A percentile compares a stretch with the other conserved stretches of the same genome.
phyloP scores from a whole-genome alignment of 2,888 invertebrate genomes.

The Sminthurides aquaticus region DNA sequence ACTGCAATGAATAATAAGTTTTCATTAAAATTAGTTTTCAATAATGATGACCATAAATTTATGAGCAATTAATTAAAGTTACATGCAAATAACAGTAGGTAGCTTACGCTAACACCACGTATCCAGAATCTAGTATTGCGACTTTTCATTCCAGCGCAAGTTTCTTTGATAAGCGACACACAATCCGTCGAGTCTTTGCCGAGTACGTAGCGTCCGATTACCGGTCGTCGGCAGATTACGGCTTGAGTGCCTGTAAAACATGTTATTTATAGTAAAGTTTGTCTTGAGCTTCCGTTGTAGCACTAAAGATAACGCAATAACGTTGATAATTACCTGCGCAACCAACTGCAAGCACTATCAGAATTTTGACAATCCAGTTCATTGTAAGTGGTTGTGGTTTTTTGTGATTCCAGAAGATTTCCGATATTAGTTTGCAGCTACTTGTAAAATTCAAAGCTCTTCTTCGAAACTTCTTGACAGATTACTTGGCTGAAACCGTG shows the following conservation, averaged over 20 bases:
- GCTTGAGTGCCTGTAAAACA: not conserved
- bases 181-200: constrained; percentile 13
- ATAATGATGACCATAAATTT: not conserved
- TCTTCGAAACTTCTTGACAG: too few relatives aligned
- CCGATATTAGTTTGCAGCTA: too few relatives aligned
- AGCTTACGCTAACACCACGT: constrained; percentile 18
- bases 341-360: not conserved
- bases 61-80: too few relatives aligned
- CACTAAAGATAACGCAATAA: not conserved
- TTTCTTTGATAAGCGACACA: constrained; percentile 16
- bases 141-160: constrained; percentile 17
- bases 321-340: not conserved
- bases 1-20: constrained; percentile 1
- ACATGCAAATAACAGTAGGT: not conserved
- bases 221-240: constrained; percentile 13
- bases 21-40: not conserved
- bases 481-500: too few relatives aligned
- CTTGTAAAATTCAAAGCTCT: too few relatives aligned
- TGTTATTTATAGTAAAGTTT: not conserved
- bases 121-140: constrained; percentile 20
- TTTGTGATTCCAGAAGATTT: too few relatives aligned
- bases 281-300: not conserved
- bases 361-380: not conserved
- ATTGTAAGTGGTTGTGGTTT: too few relatives aligned
- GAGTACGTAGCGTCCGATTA: constrained; percentile 13